A percentile compares a stretch with the other conserved stretches of the same genome.
These are phyloP conservation scores for Pithys albifrons DNA, from an alignment of 2,113 vertebrate species.

Conservation along the genomic window DNA sequence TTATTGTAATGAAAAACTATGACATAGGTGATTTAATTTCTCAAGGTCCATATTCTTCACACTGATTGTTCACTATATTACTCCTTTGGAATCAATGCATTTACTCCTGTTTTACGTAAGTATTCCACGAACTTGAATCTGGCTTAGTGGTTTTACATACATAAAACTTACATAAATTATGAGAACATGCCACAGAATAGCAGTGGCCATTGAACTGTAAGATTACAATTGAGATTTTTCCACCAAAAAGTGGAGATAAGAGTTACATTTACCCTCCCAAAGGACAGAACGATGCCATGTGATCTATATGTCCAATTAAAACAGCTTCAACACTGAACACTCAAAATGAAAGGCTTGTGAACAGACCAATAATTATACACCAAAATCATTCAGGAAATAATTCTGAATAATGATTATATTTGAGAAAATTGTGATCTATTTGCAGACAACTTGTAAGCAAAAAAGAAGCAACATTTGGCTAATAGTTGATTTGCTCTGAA, in stretches of 20 bases:
- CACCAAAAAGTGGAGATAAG: neutral
- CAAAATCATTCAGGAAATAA: slow-evolving; percentile 65
- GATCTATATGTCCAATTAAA: neutral
- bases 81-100: neutral
- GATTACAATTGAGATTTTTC: neutral
- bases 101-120: neutral
- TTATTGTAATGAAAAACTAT: neutral
- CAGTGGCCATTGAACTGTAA: neutral
- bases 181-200: neutral
- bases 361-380: slow-evolving; percentile 49
- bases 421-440: slow-evolving; percentile 64
- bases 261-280: neutral
- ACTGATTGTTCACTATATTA: neutral
- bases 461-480: slow-evolving; percentile 47
- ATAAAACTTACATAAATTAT: neutral
- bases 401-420: slow-evolving; percentile 62
- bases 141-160: neutral
- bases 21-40: neutral
- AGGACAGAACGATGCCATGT: neutral
- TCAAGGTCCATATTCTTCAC: neutral
- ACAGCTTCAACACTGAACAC: slow-evolving; percentile 23
- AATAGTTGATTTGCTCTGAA: slow-evolving; percentile 61
- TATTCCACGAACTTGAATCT: neutral
- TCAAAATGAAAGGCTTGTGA: slow-evolving; percentile 37
- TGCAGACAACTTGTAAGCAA: slow-evolving; percentile 58